Evolutionary conservation across 2,797 vertebrate genomes (phyloP).

Genomic region (Channallabes apus): DNA sequence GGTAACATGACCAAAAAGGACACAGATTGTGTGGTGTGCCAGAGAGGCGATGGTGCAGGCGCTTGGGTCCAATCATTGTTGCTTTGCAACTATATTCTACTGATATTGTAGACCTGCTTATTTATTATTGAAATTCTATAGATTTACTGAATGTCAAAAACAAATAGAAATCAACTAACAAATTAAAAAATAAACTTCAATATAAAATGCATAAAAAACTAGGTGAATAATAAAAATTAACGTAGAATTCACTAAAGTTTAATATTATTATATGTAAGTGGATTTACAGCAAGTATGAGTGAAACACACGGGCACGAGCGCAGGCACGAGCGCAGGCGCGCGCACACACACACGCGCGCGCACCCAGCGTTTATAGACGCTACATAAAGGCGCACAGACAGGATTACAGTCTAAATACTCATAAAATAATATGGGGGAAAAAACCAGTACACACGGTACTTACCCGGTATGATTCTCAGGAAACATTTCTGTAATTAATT

Average conservation of each 20-base stretch:
- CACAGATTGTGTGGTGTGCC: no score
- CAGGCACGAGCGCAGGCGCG: neutral
- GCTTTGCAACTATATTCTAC: no score
- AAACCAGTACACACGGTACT: conserved; percentile 41
- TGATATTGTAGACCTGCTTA: no score
- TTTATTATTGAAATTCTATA: neutral
- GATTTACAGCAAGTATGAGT: neutral
- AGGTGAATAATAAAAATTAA: no score
- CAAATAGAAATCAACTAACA: neutral
- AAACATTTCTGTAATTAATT: conserved; percentile 63
- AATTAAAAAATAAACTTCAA: neutral
- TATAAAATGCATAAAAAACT: neutral
- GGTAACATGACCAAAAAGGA: no score
- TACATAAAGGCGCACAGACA: no score
- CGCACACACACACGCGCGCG: neutral
- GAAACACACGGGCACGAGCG: neutral
- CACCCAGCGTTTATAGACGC: no score
- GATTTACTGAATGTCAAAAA: neutral
- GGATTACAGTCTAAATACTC: neutral
- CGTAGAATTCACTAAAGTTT: no score
- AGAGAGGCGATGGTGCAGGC: no score
- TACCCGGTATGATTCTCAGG: conserved; percentile 69
- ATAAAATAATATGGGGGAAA: neutral
- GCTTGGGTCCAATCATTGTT: no score
- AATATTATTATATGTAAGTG: no score